Evolutionary conservation across 2,113 vertebrate species (phyloP).

Genomic region (Desmodus rotundus): DNA sequence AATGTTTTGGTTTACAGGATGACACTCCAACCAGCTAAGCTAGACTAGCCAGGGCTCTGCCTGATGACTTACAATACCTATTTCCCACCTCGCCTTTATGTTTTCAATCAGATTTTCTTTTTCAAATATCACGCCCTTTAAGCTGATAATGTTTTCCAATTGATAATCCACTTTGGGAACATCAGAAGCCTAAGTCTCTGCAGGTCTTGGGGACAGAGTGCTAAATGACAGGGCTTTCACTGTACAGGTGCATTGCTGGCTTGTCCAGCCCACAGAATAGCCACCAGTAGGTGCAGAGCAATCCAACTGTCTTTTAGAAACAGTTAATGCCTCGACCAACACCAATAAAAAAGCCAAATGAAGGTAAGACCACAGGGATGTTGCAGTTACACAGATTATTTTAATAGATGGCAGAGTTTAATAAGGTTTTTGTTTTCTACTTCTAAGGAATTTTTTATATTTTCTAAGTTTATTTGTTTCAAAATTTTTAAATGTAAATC

Average conservation of each 20-base stretch:
- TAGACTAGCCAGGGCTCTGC: no score
- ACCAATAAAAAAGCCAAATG: neutral
- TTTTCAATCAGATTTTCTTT: neutral
- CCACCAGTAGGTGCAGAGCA: neutral
- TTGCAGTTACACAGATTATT: neutral
- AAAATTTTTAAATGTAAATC: conserved; percentile 39
- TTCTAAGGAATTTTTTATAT: neutral
- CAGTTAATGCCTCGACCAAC: neutral
- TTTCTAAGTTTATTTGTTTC: neutral
- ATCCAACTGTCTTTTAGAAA: neutral
- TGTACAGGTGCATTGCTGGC: fast-evolving
- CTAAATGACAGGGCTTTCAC: neutral
- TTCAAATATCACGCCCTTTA: neutral
- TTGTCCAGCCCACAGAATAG: neutral
- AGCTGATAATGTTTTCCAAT: neutral
- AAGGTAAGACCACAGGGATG: neutral
- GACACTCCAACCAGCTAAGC: no score
- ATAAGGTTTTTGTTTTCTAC: neutral
- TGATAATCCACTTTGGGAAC: neutral
- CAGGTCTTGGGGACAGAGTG: neutral
- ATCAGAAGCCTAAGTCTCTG: neutral
- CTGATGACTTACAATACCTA: neutral
- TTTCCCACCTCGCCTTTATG: neutral
- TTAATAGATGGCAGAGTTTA: neutral
- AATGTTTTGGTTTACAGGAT: no score